Conservation (phyloP, 92 coral and sea anemone species). For the Desmophyllum pertusum region DNA sequence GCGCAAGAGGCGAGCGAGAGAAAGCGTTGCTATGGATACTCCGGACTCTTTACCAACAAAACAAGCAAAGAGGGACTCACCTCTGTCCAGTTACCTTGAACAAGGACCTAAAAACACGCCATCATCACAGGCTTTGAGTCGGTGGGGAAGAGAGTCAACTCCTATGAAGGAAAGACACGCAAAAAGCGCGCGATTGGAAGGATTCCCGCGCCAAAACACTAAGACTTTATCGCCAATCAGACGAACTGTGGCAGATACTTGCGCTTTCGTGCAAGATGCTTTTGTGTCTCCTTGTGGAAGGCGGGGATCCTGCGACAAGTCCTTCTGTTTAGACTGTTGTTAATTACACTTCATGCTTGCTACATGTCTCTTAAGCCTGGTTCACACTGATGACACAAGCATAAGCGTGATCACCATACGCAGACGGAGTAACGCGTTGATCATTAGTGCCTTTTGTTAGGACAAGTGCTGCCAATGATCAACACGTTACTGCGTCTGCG, state of each 20-base stretch:
- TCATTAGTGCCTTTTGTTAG: no score
- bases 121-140: background rate
- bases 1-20: constrained; percentile 17
- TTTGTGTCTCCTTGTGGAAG: constrained; percentile 19
- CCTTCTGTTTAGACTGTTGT: constrained; percentile 36
- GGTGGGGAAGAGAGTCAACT: constrained; percentile 13
- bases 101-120: background rate
- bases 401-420: no score
- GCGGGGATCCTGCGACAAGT: constrained; percentile 17
- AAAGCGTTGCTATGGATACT: constrained; percentile 14
- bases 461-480: no score
- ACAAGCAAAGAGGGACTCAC: constrained; percentile 17
- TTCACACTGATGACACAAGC: no score
- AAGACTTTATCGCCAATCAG: constrained; percentile 23
- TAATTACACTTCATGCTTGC: background rate
- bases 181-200: background rate
- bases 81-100: background rate
- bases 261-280: background rate
- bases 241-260: background rate
- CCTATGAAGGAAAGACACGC: background rate
- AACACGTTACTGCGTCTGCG: no score
- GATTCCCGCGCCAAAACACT: background rate
- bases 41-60: constrained; percentile 25
- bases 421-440: no score
- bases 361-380: no score